These are phyloP conservation scores for Characodon lateralis DNA, from an alignment of 2,797 vertebrate species.

Conservation along the genomic window DNA sequence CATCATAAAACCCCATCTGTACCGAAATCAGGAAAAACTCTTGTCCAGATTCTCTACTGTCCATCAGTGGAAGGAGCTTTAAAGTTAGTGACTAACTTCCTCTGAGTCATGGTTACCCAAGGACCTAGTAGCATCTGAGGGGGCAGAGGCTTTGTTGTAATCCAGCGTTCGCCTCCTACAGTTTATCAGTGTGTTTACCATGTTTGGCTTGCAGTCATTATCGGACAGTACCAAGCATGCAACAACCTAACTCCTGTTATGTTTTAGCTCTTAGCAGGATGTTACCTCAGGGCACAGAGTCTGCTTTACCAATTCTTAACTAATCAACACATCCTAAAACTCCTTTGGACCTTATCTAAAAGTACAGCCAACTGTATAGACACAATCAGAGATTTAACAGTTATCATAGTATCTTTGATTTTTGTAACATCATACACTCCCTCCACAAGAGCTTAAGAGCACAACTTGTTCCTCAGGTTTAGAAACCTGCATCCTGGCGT, in stretches of 20 bases:
- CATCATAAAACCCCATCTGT: too few relatives aligned
- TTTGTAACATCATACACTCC: neutral
- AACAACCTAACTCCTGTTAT: neutral
- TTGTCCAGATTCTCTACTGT: neutral
- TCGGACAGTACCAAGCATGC: neutral
- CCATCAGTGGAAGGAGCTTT: neutral
- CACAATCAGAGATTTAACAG: neutral
- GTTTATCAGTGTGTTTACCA: neutral
- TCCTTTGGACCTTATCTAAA: neutral
- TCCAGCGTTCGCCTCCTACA: neutral
- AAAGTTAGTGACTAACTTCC: conserved; percentile 12
- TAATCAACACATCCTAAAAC: conserved; percentile 4
- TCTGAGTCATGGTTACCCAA: conserved; percentile 33
- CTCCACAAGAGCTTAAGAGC: neutral
- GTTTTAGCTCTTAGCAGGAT: neutral
- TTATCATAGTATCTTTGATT: neutral
- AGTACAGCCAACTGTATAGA: neutral
- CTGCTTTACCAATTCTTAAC: neutral
- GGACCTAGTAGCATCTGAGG: conserved; percentile 16
- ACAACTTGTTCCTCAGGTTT: neutral
- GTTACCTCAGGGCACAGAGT: neutral
- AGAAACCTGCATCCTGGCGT: conserved; percentile 3
- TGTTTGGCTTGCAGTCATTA: neutral
- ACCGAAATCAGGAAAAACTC: neutral
- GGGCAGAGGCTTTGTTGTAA: conserved; percentile 29